These are phyloP conservation scores for Linepithema humile DNA, from an alignment of 1,140 invertebrate genomes.

Conservation along the genomic window DNA sequence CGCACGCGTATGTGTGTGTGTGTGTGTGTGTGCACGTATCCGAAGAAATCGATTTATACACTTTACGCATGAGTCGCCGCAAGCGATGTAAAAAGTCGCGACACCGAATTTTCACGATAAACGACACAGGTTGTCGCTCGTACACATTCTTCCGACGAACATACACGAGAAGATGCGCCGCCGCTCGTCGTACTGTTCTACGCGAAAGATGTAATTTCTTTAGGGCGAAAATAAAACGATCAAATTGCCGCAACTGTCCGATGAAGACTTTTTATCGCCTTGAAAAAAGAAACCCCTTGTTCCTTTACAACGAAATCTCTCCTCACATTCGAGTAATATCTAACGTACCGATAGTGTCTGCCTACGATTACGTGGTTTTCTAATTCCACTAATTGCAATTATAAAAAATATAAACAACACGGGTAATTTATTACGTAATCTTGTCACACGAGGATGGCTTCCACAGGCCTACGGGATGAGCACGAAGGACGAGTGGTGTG, in stretches of 20 bases:
- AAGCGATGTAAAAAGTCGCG: conserved; percentile 2
- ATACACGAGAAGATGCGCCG: too few species aligned
- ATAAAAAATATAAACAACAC: conserved; percentile 77
- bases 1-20: not conserved
- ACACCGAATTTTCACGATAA: conserved; percentile 18
- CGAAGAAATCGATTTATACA: conserved; percentile 24
- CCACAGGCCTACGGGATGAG: conserved; percentile 58
- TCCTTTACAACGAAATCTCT: not conserved
- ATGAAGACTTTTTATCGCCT: not conserved
- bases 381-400: conserved; percentile 71
- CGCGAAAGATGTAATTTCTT: not conserved
- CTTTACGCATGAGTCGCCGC: conserved; percentile 26
- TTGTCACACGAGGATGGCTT: conserved; percentile 25
- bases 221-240: conserved; percentile 23
- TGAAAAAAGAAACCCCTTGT: not conserved
- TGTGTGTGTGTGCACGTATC: not conserved
- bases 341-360: conserved; percentile 46
- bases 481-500: conserved; percentile 23
- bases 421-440: conserved; percentile 67
- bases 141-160: not conserved
- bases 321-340: not conserved
- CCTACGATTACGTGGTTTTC: conserved; percentile 39
- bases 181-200: not conserved
- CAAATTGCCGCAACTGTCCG: not conserved
- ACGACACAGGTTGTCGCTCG: not conserved